A percentile compares a stretch with the other conserved stretches of the same genome.
Conservation (phyloP, 2,888 invertebrate species). For the Trachelus tabidus region DNA sequence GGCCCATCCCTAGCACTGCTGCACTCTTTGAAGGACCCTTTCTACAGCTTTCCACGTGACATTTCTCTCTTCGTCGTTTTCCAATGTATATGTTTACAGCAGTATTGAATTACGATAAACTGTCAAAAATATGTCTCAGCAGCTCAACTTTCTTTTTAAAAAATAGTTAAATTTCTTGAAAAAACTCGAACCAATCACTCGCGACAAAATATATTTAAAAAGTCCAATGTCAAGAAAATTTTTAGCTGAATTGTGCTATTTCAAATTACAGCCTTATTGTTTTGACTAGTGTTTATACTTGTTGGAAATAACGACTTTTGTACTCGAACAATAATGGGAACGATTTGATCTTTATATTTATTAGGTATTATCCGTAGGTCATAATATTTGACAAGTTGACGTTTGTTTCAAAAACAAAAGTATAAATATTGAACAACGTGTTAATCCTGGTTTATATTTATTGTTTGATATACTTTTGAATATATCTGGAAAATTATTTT, state of each 20-base stretch:
- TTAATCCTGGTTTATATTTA: background rate
- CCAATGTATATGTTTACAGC: background rate
- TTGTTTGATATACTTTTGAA: background rate
- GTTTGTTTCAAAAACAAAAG: background rate
- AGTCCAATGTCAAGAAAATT: too few relatives aligned
- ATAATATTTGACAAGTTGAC: background rate
- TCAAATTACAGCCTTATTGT: background rate
- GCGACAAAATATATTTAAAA: too few relatives aligned
- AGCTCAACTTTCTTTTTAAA: background rate
- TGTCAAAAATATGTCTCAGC: background rate
- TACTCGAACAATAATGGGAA: background rate
- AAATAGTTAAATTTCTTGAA: background rate
- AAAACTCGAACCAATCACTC: too few relatives aligned
- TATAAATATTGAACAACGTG: background rate
- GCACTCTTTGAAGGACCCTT: slow-evolving; percentile 9
- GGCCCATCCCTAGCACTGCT: background rate
- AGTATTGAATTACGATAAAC: slow-evolving; percentile 3
- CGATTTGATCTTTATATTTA: background rate
- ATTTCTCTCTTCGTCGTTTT: background rate
- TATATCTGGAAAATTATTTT: background rate
- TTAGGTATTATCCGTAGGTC: background rate
- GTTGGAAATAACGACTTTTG: background rate
- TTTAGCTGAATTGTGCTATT: too few relatives aligned
- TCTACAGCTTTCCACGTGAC: background rate
- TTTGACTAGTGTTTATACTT: background rate